Base-by-base conservation (phyloP, 1,140 invertebrate species). In the Ostrea edulis region DNA sequence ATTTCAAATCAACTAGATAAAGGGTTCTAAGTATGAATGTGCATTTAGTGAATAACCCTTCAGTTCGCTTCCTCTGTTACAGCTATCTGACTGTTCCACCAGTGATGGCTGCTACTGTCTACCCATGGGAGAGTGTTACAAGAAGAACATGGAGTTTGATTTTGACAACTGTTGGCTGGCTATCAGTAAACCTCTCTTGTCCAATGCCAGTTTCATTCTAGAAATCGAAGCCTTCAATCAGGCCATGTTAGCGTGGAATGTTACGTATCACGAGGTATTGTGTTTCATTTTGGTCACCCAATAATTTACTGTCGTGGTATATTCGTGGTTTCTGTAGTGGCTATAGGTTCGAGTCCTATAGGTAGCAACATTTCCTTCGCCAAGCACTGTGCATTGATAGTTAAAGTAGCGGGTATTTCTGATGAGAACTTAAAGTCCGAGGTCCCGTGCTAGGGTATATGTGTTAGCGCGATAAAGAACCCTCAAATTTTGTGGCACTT, bases 81-180 rank as follows among this genome's bases (percentile, higher is more conserved):
- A 65, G 55, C 5, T 54, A 2, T 8, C 68, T 77, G 77, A 88
- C 17, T 88, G 87, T 86, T 22, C 44, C 2, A 51, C 77, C 11
- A 68, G 20, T 17, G 52, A 62, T 4, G 84, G 86, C 8, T 88
- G 87, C 25, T 88, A 88, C 25, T 88, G 87, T 68, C 55, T 88
- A n/a, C 58, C 87, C 5, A 88, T 86, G 54, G 87, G 87, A 3
- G 52, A 62, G 0, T 88, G 87, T 22, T 88, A 71, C 55, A 53
- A 65, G 25, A 58, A 52, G 8, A 86, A 44, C 4, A 53, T 86
- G 25, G 29, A 54, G 14, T 68, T 88, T 58, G 53, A 86, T 44
- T 65, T 88, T 29, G 53, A 88, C 81, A 88, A 88, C 55, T 88
- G 87, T 83, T 54, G 54, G 35, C 44, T 88, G 65, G 54, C 20